Evolutionary conservation across 1,140 invertebrate genomes (phyloP).

Genomic region (Euglossa dilemma): DNA sequence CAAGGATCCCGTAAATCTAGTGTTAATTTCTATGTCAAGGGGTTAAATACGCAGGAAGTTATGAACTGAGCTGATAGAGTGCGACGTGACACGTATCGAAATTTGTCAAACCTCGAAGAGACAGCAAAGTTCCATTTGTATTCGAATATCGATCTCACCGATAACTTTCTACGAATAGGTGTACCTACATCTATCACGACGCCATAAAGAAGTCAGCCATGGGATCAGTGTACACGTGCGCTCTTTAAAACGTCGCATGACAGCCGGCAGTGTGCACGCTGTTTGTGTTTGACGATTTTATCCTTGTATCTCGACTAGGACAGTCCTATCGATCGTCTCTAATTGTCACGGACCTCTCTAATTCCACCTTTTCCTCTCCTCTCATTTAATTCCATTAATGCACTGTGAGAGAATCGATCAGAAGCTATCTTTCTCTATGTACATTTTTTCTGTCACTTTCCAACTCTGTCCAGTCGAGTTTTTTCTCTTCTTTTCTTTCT

Average conservation of each 20-base stretch:
- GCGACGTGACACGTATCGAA: too few species aligned
- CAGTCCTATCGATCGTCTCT: constrained; percentile 55
- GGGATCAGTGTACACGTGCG: constrained; percentile 55
- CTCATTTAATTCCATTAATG: constrained; percentile 30
- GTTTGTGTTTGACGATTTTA: constrained; percentile 59
- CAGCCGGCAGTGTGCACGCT: constrained; percentile 69
- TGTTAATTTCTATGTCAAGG: too few species aligned
- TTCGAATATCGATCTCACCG: constrained; percentile 3
- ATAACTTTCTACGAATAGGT: background rate
- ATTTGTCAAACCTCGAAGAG: background rate
- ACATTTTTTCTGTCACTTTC: background rate
- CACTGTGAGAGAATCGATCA: constrained; percentile 6
- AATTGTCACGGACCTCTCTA: constrained; percentile 60
- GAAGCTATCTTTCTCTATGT: too few species aligned
- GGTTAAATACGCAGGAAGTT: too few species aligned
- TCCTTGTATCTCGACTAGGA: constrained; percentile 43
- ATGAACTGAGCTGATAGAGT: too few species aligned
- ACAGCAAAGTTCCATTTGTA: background rate
- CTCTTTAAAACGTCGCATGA: constrained; percentile 64
- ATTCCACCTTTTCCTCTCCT: constrained; percentile 33
- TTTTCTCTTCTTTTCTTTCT: too few species aligned
- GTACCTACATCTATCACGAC: background rate
- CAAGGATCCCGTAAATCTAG: too few species aligned
- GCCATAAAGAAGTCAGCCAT: background rate
- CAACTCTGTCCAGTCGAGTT: background rate